Conservation (phyloP, 2,888 invertebrate species). For the Sepiola atlantica region DNA sequence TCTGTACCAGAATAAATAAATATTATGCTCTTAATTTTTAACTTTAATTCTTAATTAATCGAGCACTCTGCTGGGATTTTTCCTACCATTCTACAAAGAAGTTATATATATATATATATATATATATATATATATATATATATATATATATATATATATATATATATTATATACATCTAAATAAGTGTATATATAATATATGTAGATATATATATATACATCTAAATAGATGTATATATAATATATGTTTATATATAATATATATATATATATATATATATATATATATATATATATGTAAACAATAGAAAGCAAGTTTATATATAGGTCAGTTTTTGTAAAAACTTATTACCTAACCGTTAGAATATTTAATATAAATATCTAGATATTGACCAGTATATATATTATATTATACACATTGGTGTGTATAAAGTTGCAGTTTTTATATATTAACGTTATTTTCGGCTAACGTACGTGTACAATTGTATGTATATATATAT, state of each 20-base stretch:
- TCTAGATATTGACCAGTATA: background rate
- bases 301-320: background rate
- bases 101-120: background rate
- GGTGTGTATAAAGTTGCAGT: background rate
- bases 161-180: too few relatives aligned
- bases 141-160: background rate
- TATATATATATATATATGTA: conserved; percentile 17
- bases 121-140: background rate
- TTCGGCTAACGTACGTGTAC: background rate
- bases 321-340: background rate
- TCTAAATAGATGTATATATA: too few relatives aligned
- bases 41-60: too few relatives aligned
- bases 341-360: background rate
- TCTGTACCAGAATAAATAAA: too few relatives aligned
- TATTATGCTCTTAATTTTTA: too few relatives aligned
- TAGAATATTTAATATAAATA: background rate
- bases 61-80: too few relatives aligned
- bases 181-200: too few relatives aligned
- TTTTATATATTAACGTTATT: background rate
- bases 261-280: conserved; percentile 19
- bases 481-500: background rate
- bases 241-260: too few relatives aligned
- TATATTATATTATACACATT: too few relatives aligned
- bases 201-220: too few relatives aligned
- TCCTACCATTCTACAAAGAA: too few relatives aligned